These are phyloP conservation scores for Propithecus perrieri DNA, from an alignment of 2,797 vertebrate genomes.

Conservation along the genomic window DNA sequence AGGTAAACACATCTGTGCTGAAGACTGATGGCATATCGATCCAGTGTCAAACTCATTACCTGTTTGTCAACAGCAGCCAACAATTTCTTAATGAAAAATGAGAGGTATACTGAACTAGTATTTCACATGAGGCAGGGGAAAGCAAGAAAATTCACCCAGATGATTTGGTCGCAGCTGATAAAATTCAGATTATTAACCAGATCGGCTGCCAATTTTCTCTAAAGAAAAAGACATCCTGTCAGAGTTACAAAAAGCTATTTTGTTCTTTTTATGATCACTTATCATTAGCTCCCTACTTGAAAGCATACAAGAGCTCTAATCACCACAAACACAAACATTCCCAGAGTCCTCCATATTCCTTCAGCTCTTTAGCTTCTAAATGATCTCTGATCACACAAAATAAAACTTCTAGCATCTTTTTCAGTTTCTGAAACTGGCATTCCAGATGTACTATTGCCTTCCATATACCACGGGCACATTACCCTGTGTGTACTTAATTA, in stretches of 20 bases:
- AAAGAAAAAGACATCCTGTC: constrained; percentile 16
- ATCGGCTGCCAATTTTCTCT: constrained; percentile 55
- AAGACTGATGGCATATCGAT: neutral
- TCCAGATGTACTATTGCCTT: constrained; percentile 37
- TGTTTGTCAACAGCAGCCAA: constrained; percentile 55
- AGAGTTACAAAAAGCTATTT: neutral
- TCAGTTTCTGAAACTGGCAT: neutral
- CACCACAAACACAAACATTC: constrained; percentile 7
- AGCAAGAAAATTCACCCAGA: constrained; percentile 39
- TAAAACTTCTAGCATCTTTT: constrained; percentile 31
- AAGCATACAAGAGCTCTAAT: constrained; percentile 55
- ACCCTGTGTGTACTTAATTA: neutral
- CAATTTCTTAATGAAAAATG: constrained; percentile 69
- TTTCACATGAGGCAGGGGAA: constrained; percentile 52
- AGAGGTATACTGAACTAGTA: constrained; percentile 43
- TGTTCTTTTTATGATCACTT: constrained; percentile 31
- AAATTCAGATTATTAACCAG: constrained; percentile 55
- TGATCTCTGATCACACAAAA: constrained; percentile 45
- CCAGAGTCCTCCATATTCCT: neutral
- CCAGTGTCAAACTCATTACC: constrained; percentile 2
- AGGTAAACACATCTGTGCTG: neutral
- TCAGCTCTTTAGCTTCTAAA: constrained; percentile 19
- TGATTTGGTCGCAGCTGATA: constrained; percentile 35
- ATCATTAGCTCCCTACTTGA: neutral
- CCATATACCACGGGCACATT: neutral